A percentile compares a stretch with the other conserved stretches of the same genome.
These are phyloP conservation scores for Botrylloides violaceus DNA, from an alignment of 23 tunicate species.

Conservation along the genomic window DNA sequence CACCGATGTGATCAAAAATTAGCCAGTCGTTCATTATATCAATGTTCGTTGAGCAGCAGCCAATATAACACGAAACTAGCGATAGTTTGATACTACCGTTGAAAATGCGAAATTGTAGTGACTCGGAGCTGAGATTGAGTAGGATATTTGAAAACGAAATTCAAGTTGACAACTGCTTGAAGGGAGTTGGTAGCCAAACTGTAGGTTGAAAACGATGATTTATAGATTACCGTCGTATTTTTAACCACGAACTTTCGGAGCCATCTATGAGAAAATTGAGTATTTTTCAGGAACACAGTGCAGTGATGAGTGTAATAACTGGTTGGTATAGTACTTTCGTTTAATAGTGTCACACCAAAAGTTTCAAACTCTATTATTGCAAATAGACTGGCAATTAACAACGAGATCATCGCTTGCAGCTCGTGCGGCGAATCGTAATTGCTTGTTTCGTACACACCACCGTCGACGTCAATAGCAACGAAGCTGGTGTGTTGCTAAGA, in stretches of 20 bases:
- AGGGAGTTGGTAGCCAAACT: too few species aligned
- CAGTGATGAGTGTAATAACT: background rate
- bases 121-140: too few species aligned
- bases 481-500: background rate
- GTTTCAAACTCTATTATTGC: background rate
- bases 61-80: too few species aligned
- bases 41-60: too few species aligned
- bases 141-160: too few species aligned
- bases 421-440: background rate
- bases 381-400: background rate
- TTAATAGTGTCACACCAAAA: background rate
- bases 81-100: too few species aligned
- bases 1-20: too few species aligned
- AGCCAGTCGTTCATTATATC: too few species aligned
- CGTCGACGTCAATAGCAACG: background rate
- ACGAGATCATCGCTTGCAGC: background rate
- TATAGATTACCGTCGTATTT: background rate
- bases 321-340: background rate
- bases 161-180: too few species aligned
- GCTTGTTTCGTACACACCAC: background rate
- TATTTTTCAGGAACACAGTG: background rate
- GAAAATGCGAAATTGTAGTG: too few species aligned
- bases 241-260: background rate
- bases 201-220: background rate
- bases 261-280: background rate